Evolutionary conservation across 2,888 invertebrate species (phyloP).

Genomic region (Pammene fasciana): DNA sequence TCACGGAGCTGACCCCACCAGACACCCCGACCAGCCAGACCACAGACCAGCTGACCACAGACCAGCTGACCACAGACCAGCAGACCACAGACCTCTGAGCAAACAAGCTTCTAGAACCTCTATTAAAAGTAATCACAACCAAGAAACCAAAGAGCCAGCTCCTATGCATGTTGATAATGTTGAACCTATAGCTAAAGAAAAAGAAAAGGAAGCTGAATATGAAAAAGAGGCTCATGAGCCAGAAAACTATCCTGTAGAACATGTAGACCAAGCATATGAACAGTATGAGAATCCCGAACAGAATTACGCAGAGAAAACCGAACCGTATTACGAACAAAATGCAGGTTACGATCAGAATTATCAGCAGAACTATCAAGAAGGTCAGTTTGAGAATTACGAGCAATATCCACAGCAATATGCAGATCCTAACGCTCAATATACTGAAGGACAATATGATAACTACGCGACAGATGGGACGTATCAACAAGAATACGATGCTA

Average conservation of each 20-base stretch:
- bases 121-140: slow-evolving; percentile 48
- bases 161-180: slow-evolving; percentile 43
- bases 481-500: slow-evolving; percentile 60
- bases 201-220: slow-evolving; percentile 34
- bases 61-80: slow-evolving; percentile 42
- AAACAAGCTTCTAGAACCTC: slow-evolving; percentile 56
- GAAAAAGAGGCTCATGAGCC: slow-evolving; percentile 30
- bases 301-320: slow-evolving; percentile 42
- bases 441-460: slow-evolving; percentile 61
- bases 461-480: slow-evolving; percentile 63
- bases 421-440: slow-evolving; percentile 63
- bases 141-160: slow-evolving; percentile 37
- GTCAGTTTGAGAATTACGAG: slow-evolving; percentile 66
- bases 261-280: slow-evolving; percentile 46
- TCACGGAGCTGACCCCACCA: slow-evolving; percentile 75
- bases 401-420: slow-evolving; percentile 57
- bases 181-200: slow-evolving; percentile 40
- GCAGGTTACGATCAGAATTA: slow-evolving; percentile 59
- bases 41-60: slow-evolving; percentile 43
- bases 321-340: slow-evolving; percentile 40
- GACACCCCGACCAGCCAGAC: slow-evolving; percentile 63
- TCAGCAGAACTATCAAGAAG: slow-evolving; percentile 50
- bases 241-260: slow-evolving; percentile 40
- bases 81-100: slow-evolving; percentile 36
- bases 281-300: slow-evolving; percentile 47